These are phyloP conservation scores for Rattus norvegicus DNA, from an alignment of 2,113 vertebrate genomes.

Conservation along the genomic window DNA sequence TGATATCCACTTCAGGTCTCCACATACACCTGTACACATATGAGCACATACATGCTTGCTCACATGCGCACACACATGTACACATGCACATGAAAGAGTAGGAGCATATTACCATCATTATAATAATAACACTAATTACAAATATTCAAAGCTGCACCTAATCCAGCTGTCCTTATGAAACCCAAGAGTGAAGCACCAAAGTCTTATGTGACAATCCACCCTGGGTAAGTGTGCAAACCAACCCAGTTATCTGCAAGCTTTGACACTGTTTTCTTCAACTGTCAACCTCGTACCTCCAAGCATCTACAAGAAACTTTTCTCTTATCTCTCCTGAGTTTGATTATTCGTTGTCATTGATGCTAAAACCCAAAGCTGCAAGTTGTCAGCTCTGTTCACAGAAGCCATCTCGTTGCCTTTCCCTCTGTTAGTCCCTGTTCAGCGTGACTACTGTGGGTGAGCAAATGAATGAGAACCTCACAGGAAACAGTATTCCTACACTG, in stretches of 20 bases:
- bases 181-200: conserved; percentile 52
- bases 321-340: conserved; percentile 19
- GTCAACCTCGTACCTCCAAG: conserved; percentile 56
- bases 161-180: conserved; percentile 70
- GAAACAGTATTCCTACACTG: not conserved
- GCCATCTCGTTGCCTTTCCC: not conserved
- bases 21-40: not conserved
- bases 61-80: not conserved
- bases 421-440: not conserved
- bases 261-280: conserved; percentile 39
- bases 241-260: conserved; percentile 40
- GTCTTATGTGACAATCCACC: conserved; percentile 41
- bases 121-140: conserved; percentile 67
- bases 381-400: not conserved
- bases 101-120: conserved; percentile 56
- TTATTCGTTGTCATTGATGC: not conserved
- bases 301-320: not conserved
- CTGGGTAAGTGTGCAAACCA: conserved; percentile 45
- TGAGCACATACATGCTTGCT: not conserved
- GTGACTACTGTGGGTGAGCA: not conserved
- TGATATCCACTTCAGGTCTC: not conserved
- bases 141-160: conserved; percentile 65
- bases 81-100: conserved; percentile 25
- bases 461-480: not conserved
- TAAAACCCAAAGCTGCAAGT: not conserved